Conservation (phyloP, 2,888 invertebrate genomes). For the Calameuta idolon region DNA sequence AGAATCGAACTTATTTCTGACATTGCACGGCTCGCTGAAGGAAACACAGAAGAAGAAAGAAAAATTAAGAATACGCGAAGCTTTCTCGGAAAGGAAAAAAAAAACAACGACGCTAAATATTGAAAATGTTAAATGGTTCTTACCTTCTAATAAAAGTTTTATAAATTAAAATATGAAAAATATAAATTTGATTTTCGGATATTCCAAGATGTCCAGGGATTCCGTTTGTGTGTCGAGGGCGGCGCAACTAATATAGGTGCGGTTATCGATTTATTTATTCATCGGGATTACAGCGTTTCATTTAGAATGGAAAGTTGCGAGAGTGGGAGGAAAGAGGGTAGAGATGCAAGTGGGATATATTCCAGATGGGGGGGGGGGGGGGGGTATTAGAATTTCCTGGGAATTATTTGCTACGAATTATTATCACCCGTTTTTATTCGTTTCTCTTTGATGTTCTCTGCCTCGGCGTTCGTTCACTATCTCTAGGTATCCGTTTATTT, state of each 20-base stretch:
- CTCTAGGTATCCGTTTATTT: not conserved
- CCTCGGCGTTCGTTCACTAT: not conserved
- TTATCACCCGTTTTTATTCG: not conserved
- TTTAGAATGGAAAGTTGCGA: not conserved
- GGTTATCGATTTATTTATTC: not conserved
- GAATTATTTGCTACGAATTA: not conserved
- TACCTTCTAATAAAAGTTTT: too few relatives aligned
- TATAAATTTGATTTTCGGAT: not conserved
- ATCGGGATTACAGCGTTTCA: not conserved
- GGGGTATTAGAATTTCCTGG: not conserved
- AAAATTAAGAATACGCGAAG: too few relatives aligned
- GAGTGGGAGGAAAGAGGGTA: not conserved
- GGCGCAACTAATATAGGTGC: not conserved
- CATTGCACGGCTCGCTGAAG: too few relatives aligned
- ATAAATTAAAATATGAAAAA: too few relatives aligned
- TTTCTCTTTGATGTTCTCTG: not conserved
- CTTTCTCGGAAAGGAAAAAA: too few relatives aligned
- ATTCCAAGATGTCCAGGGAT: not conserved
- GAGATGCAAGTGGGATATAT: not conserved
- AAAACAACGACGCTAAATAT: too few relatives aligned
- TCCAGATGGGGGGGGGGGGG: not conserved
- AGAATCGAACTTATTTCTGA: not conserved
- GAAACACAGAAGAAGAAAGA: too few relatives aligned
- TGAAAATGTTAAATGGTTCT: too few relatives aligned
- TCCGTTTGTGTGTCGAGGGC: not conserved